These are phyloP conservation scores for Lagenorhynchus albirostris DNA, from an alignment of 2,113 vertebrate species.

Conservation along the genomic window DNA sequence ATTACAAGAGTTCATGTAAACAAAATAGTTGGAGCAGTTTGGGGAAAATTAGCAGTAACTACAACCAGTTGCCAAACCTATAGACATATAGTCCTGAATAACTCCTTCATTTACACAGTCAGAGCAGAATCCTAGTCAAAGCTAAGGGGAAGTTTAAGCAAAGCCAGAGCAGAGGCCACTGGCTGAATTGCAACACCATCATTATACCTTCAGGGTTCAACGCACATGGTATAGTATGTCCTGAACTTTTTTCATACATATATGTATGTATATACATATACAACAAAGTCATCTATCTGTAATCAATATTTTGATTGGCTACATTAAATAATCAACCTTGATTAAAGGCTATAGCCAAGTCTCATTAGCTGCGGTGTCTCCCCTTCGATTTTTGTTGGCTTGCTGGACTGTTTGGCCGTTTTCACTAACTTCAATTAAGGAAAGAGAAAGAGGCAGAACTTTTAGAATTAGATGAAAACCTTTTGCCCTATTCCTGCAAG, in stretches of 20 bases:
- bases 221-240: neutral
- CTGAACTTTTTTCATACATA: neutral
- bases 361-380: conserved; percentile 44
- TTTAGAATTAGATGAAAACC: conserved; percentile 22
- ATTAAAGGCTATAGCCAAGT: conserved; percentile 33
- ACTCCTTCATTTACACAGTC: neutral
- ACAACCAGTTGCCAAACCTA: neutral
- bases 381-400: neutral
- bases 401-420: neutral
- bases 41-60: neutral
- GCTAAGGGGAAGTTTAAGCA: neutral
- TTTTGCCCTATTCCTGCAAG: conserved; percentile 67
- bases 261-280: neutral
- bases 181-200: neutral
- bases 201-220: neutral
- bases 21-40: neutral
- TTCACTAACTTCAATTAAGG: conserved; percentile 57
- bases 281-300: neutral
- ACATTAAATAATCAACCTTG: conserved; percentile 54
- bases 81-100: neutral
- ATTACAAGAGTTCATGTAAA: neutral
- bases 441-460: conserved; percentile 2
- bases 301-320: conserved; percentile 26
- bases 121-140: neutral
- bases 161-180: conserved; percentile 44